Evolutionary conservation across 2,888 invertebrate species (phyloP).

Genomic region (Drosophila borborema): DNA sequence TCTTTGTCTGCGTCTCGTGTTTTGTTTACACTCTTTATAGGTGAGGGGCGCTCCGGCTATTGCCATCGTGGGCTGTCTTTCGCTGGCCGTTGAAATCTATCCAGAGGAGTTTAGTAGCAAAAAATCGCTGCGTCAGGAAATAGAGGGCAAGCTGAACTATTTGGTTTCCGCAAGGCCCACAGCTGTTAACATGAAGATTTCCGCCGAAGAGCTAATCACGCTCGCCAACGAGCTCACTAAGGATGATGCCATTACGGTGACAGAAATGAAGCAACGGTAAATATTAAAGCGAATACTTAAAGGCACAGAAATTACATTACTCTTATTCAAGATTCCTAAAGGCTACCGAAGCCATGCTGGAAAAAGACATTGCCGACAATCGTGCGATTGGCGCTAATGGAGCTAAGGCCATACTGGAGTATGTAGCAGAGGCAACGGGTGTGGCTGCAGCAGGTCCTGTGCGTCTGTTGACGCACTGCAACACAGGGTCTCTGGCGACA

Average conservation of each 20-base stretch:
- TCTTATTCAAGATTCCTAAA: conserved; percentile 88
- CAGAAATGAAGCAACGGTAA: conserved; percentile 91
- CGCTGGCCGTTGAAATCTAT: conserved; percentile 94
- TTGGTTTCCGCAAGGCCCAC: conserved; percentile 97
- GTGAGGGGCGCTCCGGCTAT: conserved; percentile 99
- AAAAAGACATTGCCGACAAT: conserved; percentile 94
- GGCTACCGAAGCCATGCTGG: conserved; percentile 92
- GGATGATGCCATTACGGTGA: conserved; percentile 87
- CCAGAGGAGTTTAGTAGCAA: conserved; percentile 89
- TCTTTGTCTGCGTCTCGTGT: conserved; percentile 8
- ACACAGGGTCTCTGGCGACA: conserved; percentile 98
- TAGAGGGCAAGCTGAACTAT: conserved; percentile 93
- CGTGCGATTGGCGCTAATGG: conserved; percentile 94
- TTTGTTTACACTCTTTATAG: conserved; percentile 86
- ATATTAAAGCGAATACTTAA: conserved; percentile 7
- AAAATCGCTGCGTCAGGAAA: conserved; percentile 90
- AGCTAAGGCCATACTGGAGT: conserved; percentile 90
- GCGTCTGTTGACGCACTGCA: conserved; percentile 97
- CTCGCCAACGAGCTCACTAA: conserved; percentile 89
- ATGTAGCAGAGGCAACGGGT: conserved; percentile 73
- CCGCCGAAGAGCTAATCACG: conserved; percentile 91
- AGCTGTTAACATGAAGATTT: conserved; percentile 97
- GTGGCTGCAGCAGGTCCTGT: conserved; percentile 85
- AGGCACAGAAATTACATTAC: conserved; percentile 36
- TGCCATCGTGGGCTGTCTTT: conserved; percentile 97